Evolutionary conservation across 2,113 vertebrate genomes (phyloP).

Genomic region (Podarcis muralis): DNA sequence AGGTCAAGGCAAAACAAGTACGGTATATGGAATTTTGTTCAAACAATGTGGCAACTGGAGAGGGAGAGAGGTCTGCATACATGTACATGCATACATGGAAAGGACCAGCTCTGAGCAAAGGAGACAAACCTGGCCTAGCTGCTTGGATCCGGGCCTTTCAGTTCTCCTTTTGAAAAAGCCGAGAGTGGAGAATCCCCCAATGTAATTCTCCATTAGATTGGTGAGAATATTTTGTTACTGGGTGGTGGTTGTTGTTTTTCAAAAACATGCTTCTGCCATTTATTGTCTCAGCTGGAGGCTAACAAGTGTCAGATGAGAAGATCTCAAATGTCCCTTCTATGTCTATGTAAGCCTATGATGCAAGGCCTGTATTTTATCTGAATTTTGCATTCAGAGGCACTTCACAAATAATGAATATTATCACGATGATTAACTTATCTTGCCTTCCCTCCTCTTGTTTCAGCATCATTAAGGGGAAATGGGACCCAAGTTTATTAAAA

Average conservation of each 20-base stretch:
- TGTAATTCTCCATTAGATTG: fast-evolving
- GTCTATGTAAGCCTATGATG: not conserved
- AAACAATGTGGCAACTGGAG: not conserved
- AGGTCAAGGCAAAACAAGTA: not conserved
- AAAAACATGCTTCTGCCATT: not conserved
- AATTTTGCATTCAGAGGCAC: not conserved
- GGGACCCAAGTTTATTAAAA: not conserved
- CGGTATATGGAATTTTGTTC: not conserved
- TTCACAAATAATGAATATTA: not conserved
- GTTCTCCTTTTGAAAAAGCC: not conserved
- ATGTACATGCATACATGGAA: not conserved
- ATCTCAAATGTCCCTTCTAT: too few species aligned
- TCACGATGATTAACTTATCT: not conserved
- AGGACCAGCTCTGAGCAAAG: not conserved
- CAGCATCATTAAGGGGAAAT: not conserved
- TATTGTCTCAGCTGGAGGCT: not conserved
- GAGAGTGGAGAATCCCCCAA: not conserved
- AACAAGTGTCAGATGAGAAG: too few species aligned
- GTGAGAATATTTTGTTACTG: not conserved
- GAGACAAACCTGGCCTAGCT: not conserved
- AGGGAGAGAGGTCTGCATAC: not conserved
- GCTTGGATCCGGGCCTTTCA: fast-evolving
- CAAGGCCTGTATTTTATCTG: not conserved
- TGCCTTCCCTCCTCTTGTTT: not conserved
- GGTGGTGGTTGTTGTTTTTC: not conserved